Conservation (phyloP, 2,888 invertebrate species). For the Mesochorus sp. region DNA sequence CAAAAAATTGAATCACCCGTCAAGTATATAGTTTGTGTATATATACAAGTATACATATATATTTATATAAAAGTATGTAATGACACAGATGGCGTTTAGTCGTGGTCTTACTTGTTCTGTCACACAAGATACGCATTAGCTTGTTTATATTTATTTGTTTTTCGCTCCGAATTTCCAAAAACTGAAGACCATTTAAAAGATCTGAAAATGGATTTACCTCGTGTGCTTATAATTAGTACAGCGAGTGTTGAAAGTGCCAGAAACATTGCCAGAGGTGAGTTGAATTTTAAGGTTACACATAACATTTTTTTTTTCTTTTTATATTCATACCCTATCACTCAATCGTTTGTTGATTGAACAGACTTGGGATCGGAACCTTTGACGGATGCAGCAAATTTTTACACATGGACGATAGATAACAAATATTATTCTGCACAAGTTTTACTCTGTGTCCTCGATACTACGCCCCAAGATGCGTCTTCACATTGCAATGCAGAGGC, state of each 20-base stretch:
- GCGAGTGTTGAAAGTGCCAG: constrained; percentile 69
- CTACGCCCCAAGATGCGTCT: constrained; percentile 82
- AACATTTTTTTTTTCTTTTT: constrained; percentile 10
- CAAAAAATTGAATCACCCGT: too few relatives aligned
- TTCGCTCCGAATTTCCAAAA: too few relatives aligned
- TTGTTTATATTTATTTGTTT: too few relatives aligned
- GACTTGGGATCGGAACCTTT: constrained; percentile 76
- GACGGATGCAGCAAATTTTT: constrained; percentile 74
- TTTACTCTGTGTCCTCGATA: constrained; percentile 83
- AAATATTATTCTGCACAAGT: constrained; percentile 89
- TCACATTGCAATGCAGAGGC: constrained; percentile 84
- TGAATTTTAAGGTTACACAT: constrained; percentile 45
- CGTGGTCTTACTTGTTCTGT: too few relatives aligned
- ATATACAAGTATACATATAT: too few relatives aligned
- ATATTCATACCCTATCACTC: neutral
- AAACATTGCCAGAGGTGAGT: constrained; percentile 76
- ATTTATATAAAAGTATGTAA: too few relatives aligned
- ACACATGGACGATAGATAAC: constrained; percentile 86
- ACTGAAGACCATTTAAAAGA: too few relatives aligned
- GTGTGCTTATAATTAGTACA: constrained; percentile 74
- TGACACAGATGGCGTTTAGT: too few relatives aligned
- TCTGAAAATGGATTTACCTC: constrained; percentile 76
- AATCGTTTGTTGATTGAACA: constrained; percentile 51
- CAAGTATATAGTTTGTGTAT: too few relatives aligned
- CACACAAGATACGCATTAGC: too few relatives aligned